phyloP scores from a whole-genome alignment of 2,113 vertebrate species.

The Aphelocoma coerulescens region DNA sequence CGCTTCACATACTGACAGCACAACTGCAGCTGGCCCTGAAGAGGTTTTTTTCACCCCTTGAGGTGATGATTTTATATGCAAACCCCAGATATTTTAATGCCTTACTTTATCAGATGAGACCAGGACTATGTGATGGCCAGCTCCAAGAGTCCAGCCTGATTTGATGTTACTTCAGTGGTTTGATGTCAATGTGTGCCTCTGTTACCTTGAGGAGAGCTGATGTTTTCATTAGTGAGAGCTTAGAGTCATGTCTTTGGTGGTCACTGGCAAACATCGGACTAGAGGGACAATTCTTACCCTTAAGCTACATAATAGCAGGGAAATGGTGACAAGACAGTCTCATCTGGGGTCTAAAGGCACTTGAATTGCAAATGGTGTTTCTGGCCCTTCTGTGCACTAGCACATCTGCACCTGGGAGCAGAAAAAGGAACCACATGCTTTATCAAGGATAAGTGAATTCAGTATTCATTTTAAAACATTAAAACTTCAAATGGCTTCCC shows the following conservation, averaged over 20 bases:
- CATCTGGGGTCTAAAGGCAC: slow-evolving; percentile 1
- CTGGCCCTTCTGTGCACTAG: background rate
- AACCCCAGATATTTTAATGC: background rate
- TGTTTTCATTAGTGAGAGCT: background rate
- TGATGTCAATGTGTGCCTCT: background rate
- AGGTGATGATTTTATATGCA: background rate
- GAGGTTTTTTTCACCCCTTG: background rate
- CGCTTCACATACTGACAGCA: background rate
- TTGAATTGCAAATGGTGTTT: slow-evolving; percentile 52
- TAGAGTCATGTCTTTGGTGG: background rate
- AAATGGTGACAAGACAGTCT: background rate
- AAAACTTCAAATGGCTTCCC: slow-evolving; percentile 20
- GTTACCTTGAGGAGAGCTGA: background rate
- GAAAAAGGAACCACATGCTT: background rate
- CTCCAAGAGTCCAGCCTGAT: background rate
- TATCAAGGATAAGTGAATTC: slow-evolving; percentile 24
- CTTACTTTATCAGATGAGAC: background rate
- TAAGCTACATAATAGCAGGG: background rate
- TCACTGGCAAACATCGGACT: background rate
- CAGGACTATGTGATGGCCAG: background rate
- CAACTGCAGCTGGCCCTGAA: background rate
- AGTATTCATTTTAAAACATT: slow-evolving; percentile 24
- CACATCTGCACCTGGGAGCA: background rate
- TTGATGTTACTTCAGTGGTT: background rate
- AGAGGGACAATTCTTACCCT: background rate